phyloP scores from a whole-genome alignment of 2,888 invertebrate genomes.

The Actias luna region DNA sequence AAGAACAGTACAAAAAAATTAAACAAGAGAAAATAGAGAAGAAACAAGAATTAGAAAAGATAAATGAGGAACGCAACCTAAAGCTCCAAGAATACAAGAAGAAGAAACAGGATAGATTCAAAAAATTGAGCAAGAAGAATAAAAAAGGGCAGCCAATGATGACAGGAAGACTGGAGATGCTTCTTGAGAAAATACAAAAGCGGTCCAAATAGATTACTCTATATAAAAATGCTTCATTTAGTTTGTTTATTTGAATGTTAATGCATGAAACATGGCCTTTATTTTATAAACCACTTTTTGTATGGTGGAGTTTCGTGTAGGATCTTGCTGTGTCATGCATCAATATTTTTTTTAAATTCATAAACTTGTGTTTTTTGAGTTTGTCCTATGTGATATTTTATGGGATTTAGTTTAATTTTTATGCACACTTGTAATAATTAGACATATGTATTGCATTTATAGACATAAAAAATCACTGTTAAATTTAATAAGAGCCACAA shows the following conservation, averaged over 20 bases:
- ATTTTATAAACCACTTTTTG: no score
- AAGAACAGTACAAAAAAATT: constrained; percentile 76
- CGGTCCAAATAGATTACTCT: constrained; percentile 24
- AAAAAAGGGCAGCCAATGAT: constrained; percentile 93
- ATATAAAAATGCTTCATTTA: background rate
- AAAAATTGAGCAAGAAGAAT: constrained; percentile 88
- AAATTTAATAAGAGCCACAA: no score
- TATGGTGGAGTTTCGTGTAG: no score
- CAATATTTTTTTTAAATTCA: no score
- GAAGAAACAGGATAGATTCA: constrained; percentile 86
- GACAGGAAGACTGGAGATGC: constrained; percentile 89
- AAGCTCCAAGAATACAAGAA: constrained; percentile 86
- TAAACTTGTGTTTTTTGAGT: no score
- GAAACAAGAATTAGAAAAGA: constrained; percentile 69
- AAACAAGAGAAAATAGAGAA: constrained; percentile 79
- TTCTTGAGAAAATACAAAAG: constrained; percentile 88
- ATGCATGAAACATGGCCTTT: no score
- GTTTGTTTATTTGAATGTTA: background rate
- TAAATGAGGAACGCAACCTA: constrained; percentile 81
- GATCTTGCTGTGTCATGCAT: no score
- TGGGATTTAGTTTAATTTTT: no score
- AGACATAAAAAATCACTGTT: no score
- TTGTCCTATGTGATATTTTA: no score
- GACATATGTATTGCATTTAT: no score
- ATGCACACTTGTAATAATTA: no score